Evolutionary conservation across 1,140 invertebrate species (phyloP).

Genomic region (Drosophila tropicalis): DNA sequence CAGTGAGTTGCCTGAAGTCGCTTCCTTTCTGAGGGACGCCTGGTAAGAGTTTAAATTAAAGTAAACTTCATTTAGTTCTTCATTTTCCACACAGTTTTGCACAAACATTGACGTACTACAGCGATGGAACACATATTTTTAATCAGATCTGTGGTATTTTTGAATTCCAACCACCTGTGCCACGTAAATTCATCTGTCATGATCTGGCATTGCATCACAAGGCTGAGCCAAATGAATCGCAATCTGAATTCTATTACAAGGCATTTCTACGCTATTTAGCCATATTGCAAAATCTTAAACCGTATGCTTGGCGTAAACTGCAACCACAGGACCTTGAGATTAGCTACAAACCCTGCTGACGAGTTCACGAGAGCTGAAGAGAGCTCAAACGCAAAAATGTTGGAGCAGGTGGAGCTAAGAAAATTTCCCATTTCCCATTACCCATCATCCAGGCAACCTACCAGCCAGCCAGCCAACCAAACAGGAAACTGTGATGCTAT

Average conservation of each 20-base stretch:
- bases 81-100: constrained; percentile 16
- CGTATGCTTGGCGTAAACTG: constrained; percentile 28
- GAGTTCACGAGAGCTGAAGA: too few relatives aligned
- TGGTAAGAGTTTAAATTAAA: constrained; percentile 1
- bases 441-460: not conserved
- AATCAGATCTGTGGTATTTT: constrained; percentile 22
- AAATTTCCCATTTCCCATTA: not conserved
- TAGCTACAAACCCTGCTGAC: constrained; percentile 11
- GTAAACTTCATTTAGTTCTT: not conserved
- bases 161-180: not conserved
- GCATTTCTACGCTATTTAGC: constrained; percentile 43
- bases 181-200: constrained; percentile 45
- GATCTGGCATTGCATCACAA: constrained; percentile 37
- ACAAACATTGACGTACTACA: constrained; percentile 1
- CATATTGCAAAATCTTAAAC: constrained; percentile 24
- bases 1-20: not conserved
- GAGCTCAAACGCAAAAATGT: not conserved
- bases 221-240: not conserved
- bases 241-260: constrained; percentile 29
- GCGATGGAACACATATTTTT: constrained; percentile 19
- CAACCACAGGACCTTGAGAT: not conserved
- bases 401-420: constrained; percentile 10
- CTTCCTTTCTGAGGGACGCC: not conserved
- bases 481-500: constrained; percentile 23
- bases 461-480: too few relatives aligned